Conservation (phyloP, 1,140 invertebrate genomes). For the Cotesia glomerata region DNA sequence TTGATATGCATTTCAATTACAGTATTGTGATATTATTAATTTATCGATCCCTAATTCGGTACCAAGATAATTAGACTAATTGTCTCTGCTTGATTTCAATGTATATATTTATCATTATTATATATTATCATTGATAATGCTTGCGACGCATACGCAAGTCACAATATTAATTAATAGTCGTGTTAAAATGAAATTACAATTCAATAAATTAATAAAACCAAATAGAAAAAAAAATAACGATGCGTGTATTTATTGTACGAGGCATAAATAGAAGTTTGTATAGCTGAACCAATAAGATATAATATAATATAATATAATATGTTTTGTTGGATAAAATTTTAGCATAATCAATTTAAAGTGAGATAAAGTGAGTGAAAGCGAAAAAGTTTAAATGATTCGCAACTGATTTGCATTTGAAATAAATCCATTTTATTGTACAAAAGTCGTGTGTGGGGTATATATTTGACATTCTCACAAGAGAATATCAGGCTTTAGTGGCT, state of each 20-base stretch:
- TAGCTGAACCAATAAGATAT: background rate
- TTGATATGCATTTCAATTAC: conserved; percentile 23
- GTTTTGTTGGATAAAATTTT: background rate
- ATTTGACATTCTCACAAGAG: conserved; percentile 27
- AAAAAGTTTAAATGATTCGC: conserved; percentile 13
- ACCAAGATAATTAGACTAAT: background rate
- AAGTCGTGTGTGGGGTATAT: background rate
- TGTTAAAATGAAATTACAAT: too few species aligned
- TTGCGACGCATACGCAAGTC: too few species aligned
- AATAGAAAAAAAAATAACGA: background rate
- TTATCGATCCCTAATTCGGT: background rate
- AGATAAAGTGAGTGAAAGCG: conserved; percentile 5
- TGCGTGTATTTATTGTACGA: too few species aligned
- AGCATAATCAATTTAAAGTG: background rate
- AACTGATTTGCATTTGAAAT: conserved; percentile 22
- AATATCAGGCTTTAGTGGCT: background rate
- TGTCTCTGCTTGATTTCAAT: background rate
- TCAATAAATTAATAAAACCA: background rate
- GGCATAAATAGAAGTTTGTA: too few species aligned
- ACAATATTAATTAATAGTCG: too few species aligned
- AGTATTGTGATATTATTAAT: conserved; percentile 20
- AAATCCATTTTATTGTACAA: conserved; percentile 3
- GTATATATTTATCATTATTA: background rate
- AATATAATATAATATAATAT: background rate
- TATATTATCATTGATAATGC: background rate